These are phyloP conservation scores for Artemia franciscana DNA, from an alignment of 1,140 invertebrate genomes.

Conservation along the genomic window DNA sequence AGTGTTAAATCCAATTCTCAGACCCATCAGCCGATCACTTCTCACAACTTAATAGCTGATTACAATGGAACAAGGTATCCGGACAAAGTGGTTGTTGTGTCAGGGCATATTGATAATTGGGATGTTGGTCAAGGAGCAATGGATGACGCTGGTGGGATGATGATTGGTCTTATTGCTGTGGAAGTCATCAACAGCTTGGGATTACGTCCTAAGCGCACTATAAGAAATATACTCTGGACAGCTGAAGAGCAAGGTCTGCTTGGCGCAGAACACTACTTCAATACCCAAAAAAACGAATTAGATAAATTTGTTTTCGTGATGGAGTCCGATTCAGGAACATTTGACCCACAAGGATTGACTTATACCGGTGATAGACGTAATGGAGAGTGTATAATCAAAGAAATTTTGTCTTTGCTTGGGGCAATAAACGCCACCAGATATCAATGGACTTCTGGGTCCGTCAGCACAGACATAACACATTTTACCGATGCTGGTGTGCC, in stretches of 20 bases:
- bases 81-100: constrained; percentile 46
- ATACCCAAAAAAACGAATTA: constrained; percentile 32
- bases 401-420: constrained; percentile 27
- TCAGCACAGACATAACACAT: constrained; percentile 14
- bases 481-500: constrained; percentile 20
- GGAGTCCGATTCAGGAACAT: constrained; percentile 64
- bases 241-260: constrained; percentile 47
- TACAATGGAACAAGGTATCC: constrained; percentile 31
- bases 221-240: constrained; percentile 30
- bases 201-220: constrained; percentile 21
- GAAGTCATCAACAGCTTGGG: constrained; percentile 5
- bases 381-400: constrained; percentile 35
- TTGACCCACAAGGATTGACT: constrained; percentile 36
- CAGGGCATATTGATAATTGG: constrained; percentile 70
- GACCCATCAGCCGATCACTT: constrained; percentile 26
- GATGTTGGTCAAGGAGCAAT: constrained; percentile 69
- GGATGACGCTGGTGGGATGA: constrained; percentile 41
- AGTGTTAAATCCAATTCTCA: constrained; percentile 29
- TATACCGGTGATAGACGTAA: constrained; percentile 27
- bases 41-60: constrained; percentile 48
- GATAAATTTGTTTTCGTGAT: constrained; percentile 41
- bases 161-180: background rate
- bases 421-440: constrained; percentile 14
- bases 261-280: constrained; percentile 37
- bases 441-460: constrained; percentile 5